Percentiles rank a stretch among this genome's conserved stretches.
These are phyloP conservation scores for Amaurobius ferox DNA, from an alignment of 2,888 invertebrate species.

Conservation along the genomic window DNA sequence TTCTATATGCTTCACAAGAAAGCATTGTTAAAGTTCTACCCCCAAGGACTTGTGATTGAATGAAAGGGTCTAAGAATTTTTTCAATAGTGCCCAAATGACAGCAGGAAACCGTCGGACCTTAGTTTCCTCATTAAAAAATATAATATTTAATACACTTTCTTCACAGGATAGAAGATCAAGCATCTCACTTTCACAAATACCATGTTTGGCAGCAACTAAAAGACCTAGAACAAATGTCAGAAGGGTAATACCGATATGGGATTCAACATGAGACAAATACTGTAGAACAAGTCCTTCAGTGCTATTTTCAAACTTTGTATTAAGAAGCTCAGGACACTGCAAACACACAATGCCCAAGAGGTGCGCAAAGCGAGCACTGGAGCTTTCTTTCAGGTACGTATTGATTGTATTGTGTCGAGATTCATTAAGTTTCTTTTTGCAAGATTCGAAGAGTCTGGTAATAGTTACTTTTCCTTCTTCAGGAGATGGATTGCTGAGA, in stretches of 20 bases:
- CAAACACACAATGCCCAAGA: constrained; percentile 39
- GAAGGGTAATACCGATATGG: constrained; percentile 53
- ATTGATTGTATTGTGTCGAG: constrained; percentile 32
- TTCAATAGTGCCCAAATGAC: constrained; percentile 57
- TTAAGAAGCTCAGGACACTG: constrained; percentile 46
- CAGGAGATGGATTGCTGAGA: constrained; percentile 33
- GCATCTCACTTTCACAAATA: constrained; percentile 87
- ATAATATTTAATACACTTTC: constrained; percentile 75
- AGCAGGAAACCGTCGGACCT: constrained; percentile 53
- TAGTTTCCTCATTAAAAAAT: constrained; percentile 54
- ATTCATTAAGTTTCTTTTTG: constrained; percentile 42
- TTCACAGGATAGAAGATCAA: constrained; percentile 80
- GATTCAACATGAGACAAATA: constrained; percentile 63
- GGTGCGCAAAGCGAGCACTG: constrained; percentile 41
- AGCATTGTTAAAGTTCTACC: constrained; percentile 60
- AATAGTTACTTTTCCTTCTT: constrained; percentile 44
- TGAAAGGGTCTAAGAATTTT: constrained; percentile 47
- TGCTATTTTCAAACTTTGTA: constrained; percentile 41
- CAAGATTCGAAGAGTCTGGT: constrained; percentile 37
- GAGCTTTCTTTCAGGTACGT: constrained; percentile 40
- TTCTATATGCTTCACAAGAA: constrained; percentile 63
- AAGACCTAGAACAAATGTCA: constrained; percentile 82
- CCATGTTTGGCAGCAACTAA: constrained; percentile 87
- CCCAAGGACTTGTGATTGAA: constrained; percentile 62
- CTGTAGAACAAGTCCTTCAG: constrained; percentile 53